phyloP scores from a whole-genome alignment of 2,113 vertebrate genomes.

The Empidonax alnorum region DNA sequence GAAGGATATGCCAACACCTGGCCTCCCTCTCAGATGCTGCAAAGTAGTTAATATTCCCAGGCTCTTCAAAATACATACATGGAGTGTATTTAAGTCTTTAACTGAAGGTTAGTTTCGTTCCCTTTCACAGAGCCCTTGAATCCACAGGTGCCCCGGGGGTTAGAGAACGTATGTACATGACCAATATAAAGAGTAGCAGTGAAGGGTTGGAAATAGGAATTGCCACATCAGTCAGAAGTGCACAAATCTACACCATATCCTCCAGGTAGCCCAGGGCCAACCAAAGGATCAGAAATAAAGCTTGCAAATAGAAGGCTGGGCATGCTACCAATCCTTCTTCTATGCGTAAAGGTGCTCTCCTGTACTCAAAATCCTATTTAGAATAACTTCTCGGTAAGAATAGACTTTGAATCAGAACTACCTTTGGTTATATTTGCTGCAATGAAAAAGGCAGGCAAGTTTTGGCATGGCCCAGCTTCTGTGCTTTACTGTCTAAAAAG shows the following conservation, averaged over 20 bases:
- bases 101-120: neutral
- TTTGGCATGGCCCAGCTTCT: neutral
- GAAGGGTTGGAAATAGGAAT: neutral
- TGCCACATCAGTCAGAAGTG: neutral
- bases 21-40: neutral
- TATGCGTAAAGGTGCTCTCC: neutral
- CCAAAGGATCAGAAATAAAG: neutral
- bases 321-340: neutral
- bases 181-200: neutral
- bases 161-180: neutral
- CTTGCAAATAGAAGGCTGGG: neutral
- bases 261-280: neutral
- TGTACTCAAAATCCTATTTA: neutral
- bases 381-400: neutral
- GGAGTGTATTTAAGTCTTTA: neutral
- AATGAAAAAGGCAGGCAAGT: neutral
- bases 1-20: neutral
- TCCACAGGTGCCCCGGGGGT: neutral
- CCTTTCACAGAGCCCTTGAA: neutral
- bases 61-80: neutral
- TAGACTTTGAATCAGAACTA: neutral
- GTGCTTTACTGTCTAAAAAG: neutral
- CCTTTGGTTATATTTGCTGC: neutral
- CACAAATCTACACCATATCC: fast-evolving
- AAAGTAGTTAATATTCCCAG: neutral